Evolutionary conservation across 2,888 invertebrate species (phyloP).

Genomic region (Papilio demoleus): DNA sequence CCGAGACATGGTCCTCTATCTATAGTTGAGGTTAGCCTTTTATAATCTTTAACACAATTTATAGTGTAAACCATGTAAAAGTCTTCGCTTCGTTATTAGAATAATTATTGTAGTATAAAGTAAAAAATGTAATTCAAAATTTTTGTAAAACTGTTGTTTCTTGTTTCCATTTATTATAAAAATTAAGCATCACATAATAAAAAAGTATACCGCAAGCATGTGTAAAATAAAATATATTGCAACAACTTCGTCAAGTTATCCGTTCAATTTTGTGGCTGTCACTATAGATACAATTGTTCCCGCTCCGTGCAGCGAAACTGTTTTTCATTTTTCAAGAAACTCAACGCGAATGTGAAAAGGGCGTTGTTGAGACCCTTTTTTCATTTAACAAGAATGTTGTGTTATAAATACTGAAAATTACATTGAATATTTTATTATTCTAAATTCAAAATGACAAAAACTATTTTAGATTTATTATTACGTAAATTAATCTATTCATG

Average conservation of each 20-base stretch:
- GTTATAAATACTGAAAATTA: constrained; percentile 38
- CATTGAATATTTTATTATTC: background rate
- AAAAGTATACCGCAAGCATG: background rate
- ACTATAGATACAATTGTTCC: constrained; percentile 50
- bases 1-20: constrained; percentile 25
- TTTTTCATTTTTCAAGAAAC: constrained; percentile 73
- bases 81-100: too few relatives aligned
- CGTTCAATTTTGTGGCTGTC: constrained; percentile 10
- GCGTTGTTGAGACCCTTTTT: constrained; percentile 60
- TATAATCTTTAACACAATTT: background rate
- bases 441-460: background rate
- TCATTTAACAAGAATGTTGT: constrained; percentile 50
- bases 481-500: too few relatives aligned
- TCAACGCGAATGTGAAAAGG: constrained; percentile 69
- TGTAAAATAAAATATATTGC: background rate
- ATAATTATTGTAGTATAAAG: background rate
- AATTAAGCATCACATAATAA: background rate
- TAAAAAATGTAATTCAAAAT: background rate
- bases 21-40: constrained; percentile 18
- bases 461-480: too few relatives aligned
- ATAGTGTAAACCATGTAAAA: background rate
- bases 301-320: constrained; percentile 50
- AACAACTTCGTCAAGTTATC: background rate
- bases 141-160: too few relatives aligned
- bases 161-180: too few relatives aligned